phyloP scores from a whole-genome alignment of 1,140 invertebrate species.

The Diorhabda elongata region DNA sequence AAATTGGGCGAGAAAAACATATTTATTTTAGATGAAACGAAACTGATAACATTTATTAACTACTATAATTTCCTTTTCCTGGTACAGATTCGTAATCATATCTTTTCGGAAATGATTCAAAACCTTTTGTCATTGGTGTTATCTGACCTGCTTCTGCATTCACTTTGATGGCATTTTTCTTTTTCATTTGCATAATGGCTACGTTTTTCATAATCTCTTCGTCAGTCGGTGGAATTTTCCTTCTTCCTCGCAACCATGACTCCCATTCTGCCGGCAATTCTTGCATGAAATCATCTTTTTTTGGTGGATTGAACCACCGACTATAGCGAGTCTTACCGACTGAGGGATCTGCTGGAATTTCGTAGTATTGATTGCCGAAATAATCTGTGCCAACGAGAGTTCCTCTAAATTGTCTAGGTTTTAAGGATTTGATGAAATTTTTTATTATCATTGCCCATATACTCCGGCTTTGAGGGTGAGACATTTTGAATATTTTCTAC shows the following conservation, averaged over 20 bases:
- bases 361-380: constrained; percentile 77
- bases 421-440: constrained; percentile 59
- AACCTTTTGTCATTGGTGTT: constrained; percentile 40
- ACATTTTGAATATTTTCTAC: constrained; percentile 25
- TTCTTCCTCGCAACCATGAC: constrained; percentile 70
- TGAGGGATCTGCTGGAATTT: constrained; percentile 61
- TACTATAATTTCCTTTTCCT: constrained; percentile 22
- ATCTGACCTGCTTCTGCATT: constrained; percentile 50
- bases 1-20: too few species aligned
- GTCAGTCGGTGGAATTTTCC: constrained; percentile 62
- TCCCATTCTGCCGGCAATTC: constrained; percentile 80
- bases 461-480: constrained; percentile 47
- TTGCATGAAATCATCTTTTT: constrained; percentile 60
- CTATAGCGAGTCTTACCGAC: constrained; percentile 56
- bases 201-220: constrained; percentile 70
- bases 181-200: constrained; percentile 64
- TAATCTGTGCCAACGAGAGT: constrained; percentile 59
- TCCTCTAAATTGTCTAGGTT: constrained; percentile 51
- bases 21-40: too few species aligned
- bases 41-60: too few species aligned
- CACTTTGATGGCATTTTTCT: constrained; percentile 67
- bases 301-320: constrained; percentile 67
- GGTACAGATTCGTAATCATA: constrained; percentile 41
- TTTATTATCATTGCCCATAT: constrained; percentile 49
- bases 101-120: constrained; percentile 42